Evolutionary conservation across 2,888 invertebrate species (phyloP).

Genomic region (Tanytarsus gracilentus): DNA sequence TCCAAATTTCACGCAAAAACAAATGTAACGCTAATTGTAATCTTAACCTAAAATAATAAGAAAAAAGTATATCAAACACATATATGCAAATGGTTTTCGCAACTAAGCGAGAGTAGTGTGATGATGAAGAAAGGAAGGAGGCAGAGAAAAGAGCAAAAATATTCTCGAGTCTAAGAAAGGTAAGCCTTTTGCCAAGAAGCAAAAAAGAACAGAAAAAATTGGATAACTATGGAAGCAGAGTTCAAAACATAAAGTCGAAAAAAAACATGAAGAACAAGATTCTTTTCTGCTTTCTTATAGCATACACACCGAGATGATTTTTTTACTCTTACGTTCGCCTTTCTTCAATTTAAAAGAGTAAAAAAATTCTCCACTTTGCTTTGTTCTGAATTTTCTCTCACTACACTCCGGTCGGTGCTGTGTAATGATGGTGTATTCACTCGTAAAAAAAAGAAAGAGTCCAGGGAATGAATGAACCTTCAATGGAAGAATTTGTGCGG

Average conservation of each 20-base stretch:
- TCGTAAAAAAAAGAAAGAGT: too few relatives aligned
- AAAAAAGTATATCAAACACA: too few relatives aligned
- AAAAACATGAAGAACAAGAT: slow-evolving; percentile 27
- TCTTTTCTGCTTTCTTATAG: neutral
- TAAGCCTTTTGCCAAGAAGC: neutral
- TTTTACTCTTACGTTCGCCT: neutral
- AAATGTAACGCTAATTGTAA: too few relatives aligned
- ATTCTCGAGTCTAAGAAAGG: slow-evolving; percentile 5
- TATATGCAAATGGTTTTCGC: too few relatives aligned
- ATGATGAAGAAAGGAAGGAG: too few relatives aligned
- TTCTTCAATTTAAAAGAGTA: neutral
- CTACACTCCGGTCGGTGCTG: slow-evolving; percentile 7
- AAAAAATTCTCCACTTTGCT: neutral
- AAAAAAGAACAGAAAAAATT: neutral
- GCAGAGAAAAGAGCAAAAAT: neutral
- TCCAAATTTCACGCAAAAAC: too few relatives aligned
- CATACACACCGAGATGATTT: neutral
- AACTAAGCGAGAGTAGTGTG: too few relatives aligned
- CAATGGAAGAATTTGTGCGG: slow-evolving; percentile 15
- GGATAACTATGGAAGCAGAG: slow-evolving; percentile 14
- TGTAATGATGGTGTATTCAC: neutral
- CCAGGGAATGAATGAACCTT: too few relatives aligned
- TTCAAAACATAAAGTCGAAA: slow-evolving; percentile 22
- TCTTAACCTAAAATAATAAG: too few relatives aligned
- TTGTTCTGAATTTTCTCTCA: slow-evolving; percentile 17